phyloP scores from a whole-genome alignment of 1,140 invertebrate genomes.

The Heliconius eleuchia region DNA sequence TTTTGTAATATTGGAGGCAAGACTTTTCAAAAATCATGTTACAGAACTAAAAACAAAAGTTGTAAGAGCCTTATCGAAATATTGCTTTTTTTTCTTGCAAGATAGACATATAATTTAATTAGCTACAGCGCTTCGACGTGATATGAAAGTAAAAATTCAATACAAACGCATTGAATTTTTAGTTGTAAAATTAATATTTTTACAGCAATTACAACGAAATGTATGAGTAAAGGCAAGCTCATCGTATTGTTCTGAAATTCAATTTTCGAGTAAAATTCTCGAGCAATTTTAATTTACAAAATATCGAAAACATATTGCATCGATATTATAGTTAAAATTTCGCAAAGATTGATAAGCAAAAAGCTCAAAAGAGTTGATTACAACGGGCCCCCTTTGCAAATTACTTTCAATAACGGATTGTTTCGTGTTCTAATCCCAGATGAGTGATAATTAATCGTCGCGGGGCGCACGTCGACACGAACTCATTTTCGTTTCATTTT shows the following conservation, averaged over 20 bases:
- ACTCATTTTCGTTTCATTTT: slow-evolving; percentile 25
- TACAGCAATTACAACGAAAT: background rate
- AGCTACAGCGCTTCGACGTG: background rate
- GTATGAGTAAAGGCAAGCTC: background rate
- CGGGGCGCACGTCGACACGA: slow-evolving; percentile 7
- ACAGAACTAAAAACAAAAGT: no score
- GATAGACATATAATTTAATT: background rate
- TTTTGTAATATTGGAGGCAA: no score
- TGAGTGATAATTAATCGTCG: slow-evolving; percentile 30
- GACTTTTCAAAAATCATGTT: no score
- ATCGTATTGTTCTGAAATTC: background rate
- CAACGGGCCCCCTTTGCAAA: background rate
- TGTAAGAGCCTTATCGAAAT: background rate
- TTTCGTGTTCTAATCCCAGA: slow-evolving; percentile 26
- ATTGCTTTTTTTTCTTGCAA: background rate
- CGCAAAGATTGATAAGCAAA: slow-evolving; percentile 14
- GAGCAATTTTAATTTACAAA: slow-evolving; percentile 19
- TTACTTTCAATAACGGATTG: slow-evolving; percentile 12
- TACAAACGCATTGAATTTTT: background rate
- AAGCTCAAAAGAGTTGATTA: slow-evolving; percentile 18
- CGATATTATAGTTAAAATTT: slow-evolving; percentile 17
- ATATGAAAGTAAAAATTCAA: background rate
- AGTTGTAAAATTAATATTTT: slow-evolving; percentile 12
- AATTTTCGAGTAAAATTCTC: slow-evolving; percentile 13
- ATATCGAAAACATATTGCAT: slow-evolving; percentile 17